Evolutionary conservation across 2,888 invertebrate species (phyloP), one percentile per base, ranked within the genome.

Genomic region (Netelia virgata): DNA sequence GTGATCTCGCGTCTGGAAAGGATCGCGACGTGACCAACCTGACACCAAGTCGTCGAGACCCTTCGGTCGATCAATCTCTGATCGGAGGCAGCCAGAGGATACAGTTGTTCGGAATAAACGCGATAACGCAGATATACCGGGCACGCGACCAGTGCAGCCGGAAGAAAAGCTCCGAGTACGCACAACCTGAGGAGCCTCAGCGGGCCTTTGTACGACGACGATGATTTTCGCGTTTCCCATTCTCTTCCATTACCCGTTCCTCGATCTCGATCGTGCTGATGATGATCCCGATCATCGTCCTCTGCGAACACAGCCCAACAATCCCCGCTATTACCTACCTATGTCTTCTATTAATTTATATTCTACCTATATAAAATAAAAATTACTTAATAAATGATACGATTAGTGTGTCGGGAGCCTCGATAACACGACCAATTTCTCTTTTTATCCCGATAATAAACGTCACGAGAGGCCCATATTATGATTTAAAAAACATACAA

Each of bases 31-130:
- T 75, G 41, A 55, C 88, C 91, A 93, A 97, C 97, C 95, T 97
- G 96, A 91, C 97, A 97, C 97, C 97, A 97, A 18, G 96, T 96
- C 0, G 97, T 96, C 0, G 97, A 97, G 86, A 97, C 95, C 94
- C 95, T 96, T 89, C 95, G 95, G 92, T 97, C 97, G 85, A 97
- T 95, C 80, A 97, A 94, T 84, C 97, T 94, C 95, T 97, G 97
- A 91, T 97, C 97, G 0, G 97, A 96, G 94, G 96, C 96, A 23
- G 96, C 96, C 91, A 97, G 94, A 0, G 97, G 96, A 90, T 97
- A 97, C 90, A 96, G 94, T 91, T 96, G 96, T 6, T 96, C 95
- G 16, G 95, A 95, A 91, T 96, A 97, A 18, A 96, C 96, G 8
- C 95, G 95, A 92, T 96, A 97, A 85, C 96, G 95, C 94, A 97